These are phyloP conservation scores for Hoplodrina ambigua DNA, from an alignment of 2,888 invertebrate species.

Conservation along the genomic window DNA sequence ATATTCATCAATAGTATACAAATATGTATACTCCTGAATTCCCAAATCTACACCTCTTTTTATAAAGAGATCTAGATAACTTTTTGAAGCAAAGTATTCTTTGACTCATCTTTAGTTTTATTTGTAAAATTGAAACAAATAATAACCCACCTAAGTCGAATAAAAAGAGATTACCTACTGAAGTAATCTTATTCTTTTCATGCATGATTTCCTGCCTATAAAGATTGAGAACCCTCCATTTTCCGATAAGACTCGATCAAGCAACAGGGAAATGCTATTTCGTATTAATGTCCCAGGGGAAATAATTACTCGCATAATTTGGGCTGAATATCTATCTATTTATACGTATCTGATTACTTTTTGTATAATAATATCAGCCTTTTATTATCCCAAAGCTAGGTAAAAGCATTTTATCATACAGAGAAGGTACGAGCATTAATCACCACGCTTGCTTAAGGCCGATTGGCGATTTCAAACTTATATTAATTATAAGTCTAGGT, in stretches of 20 bases:
- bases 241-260: conserved; percentile 43
- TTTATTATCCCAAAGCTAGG: too few species aligned
- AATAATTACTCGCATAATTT: conserved; percentile 56
- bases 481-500: too few species aligned
- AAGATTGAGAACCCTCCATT: conserved; percentile 38
- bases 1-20: too few species aligned
- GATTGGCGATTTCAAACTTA: too few species aligned
- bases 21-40: too few species aligned
- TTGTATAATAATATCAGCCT: not conserved
- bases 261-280: conserved; percentile 57
- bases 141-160: conserved; percentile 12
- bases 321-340: not conserved
- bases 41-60: too few species aligned
- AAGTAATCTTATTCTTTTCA: conserved; percentile 28
- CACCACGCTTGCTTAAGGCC: too few species aligned
- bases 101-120: too few species aligned
- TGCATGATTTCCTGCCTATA: conserved; percentile 49
- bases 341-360: not conserved
- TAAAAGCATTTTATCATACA: too few species aligned
- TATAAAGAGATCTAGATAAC: too few species aligned
- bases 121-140: not conserved
- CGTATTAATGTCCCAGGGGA: conserved; percentile 54
- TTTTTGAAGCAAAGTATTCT: too few species aligned
- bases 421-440: too few species aligned
- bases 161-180: conserved; percentile 27